phyloP scores from a whole-genome alignment of 2,888 invertebrate species.

The Therioaphis trifolii region DNA sequence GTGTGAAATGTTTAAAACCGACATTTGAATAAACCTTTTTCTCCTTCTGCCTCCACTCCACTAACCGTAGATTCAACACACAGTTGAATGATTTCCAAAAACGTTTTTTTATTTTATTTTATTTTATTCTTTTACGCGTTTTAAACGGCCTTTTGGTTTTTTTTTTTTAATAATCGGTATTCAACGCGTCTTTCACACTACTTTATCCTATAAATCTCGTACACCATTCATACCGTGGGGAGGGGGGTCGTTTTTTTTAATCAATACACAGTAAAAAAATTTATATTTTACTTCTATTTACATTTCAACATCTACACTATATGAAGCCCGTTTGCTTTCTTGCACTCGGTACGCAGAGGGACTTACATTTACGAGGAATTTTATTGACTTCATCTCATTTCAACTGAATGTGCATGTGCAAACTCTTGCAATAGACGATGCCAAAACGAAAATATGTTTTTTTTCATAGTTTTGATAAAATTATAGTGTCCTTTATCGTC shows the following conservation, averaged over 20 bases:
- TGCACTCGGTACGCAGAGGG: too few relatives aligned
- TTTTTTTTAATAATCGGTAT: conserved; percentile 35
- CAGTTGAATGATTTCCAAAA: conserved; percentile 58
- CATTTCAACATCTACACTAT: too few relatives aligned
- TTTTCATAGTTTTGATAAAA: too few relatives aligned
- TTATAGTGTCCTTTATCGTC: too few relatives aligned
- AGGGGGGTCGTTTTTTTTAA: conserved; percentile 12
- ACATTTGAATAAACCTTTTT: conserved; percentile 54
- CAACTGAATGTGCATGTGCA: too few relatives aligned
- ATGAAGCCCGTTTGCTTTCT: too few relatives aligned
- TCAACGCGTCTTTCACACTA: conserved; percentile 39
- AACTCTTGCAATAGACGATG: too few relatives aligned
- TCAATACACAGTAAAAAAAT: background rate
- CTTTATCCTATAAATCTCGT: conserved; percentile 38
- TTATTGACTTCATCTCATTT: too few relatives aligned
- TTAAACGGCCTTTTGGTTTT: conserved; percentile 2
- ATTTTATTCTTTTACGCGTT: background rate
- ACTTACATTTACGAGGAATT: too few relatives aligned
- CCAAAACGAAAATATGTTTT: too few relatives aligned
- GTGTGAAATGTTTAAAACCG: conserved; percentile 28
- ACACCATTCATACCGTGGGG: background rate
- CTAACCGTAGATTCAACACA: conserved; percentile 9
- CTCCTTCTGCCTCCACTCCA: background rate
- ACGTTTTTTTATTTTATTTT: background rate
- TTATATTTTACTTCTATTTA: too few relatives aligned